A percentile compares a stretch with the other conserved stretches of the same genome.
Conservation (phyloP, 2,113 vertebrate species). For the Xiphorhynchus elegans region DNA sequence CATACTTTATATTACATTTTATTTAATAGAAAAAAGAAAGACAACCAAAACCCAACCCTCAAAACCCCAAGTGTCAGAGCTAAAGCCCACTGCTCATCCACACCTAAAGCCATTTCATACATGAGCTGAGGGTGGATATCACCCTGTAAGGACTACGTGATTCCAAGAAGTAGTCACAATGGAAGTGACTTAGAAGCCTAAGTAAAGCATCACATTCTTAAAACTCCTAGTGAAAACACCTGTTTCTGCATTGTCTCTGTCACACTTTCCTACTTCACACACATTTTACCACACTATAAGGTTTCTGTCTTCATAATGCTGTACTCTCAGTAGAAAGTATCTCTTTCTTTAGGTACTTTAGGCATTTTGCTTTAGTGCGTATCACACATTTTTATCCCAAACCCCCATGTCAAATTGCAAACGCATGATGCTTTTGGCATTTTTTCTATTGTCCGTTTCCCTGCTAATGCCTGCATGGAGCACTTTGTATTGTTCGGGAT, state of each 20-base stretch:
- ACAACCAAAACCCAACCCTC: not conserved
- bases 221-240: not conserved
- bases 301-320: not conserved
- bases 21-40: not conserved
- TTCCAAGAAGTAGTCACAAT: not conserved
- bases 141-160: not conserved
- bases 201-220: not conserved
- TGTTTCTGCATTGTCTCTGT: not conserved
- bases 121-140: not conserved
- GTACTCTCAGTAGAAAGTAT: not conserved
- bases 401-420: not conserved
- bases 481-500: not conserved
- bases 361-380: not conserved
- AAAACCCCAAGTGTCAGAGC: not conserved
- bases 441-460: not conserved
- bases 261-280: not conserved
- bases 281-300: not conserved
- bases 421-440: not conserved
- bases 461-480: not conserved
- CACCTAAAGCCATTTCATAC: not conserved
- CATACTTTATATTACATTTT: not conserved
- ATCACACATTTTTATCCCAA: not conserved
- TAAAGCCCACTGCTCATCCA: not conserved
- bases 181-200: not conserved
- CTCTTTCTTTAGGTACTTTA: not conserved